Evolutionary conservation across 2,113 vertebrate species (phyloP).

Genomic region (Ancistrus triradiatus): DNA sequence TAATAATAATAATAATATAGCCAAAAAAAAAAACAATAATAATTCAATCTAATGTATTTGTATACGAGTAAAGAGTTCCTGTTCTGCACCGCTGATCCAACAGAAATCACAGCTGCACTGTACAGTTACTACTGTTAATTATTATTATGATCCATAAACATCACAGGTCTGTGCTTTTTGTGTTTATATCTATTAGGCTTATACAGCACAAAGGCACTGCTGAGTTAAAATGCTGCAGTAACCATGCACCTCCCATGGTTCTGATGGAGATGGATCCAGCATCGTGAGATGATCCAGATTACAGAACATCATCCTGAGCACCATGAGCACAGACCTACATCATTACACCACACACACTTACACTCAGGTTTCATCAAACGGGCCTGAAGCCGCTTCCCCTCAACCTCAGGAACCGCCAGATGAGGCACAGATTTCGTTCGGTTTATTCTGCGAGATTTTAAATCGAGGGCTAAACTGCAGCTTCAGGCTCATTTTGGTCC

Average conservation of each 20-base stretch:
- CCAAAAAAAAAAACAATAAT: too few relatives aligned
- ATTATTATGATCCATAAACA: too few relatives aligned
- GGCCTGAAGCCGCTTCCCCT: constrained; percentile 50
- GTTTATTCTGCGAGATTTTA: too few relatives aligned
- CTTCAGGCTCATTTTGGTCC: constrained; percentile 47
- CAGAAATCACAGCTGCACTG: not conserved
- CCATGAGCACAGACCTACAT: constrained; percentile 9
- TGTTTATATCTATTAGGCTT: too few relatives aligned
- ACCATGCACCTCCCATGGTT: constrained; percentile 35
- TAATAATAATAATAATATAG: too few relatives aligned
- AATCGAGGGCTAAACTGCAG: constrained; percentile 20
- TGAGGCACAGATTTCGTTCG: too few relatives aligned
- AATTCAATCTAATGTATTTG: too few relatives aligned
- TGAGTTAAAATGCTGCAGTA: constrained; percentile 26
- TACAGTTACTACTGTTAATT: too few relatives aligned
- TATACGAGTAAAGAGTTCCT: too few relatives aligned
- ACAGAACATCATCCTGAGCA: constrained; percentile 23
- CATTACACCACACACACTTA: constrained; percentile 12
- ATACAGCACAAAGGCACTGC: not conserved
- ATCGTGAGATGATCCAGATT: constrained; percentile 12
- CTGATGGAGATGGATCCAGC: constrained; percentile 23
- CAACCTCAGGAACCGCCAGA: constrained; percentile 57
- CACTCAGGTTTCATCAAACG: constrained; percentile 19
- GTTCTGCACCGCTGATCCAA: too few relatives aligned
- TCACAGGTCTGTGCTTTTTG: too few relatives aligned